Evolutionary conservation across 2,797 vertebrate genomes (phyloP).

Genomic region (Lacerta bilineata): DNA sequence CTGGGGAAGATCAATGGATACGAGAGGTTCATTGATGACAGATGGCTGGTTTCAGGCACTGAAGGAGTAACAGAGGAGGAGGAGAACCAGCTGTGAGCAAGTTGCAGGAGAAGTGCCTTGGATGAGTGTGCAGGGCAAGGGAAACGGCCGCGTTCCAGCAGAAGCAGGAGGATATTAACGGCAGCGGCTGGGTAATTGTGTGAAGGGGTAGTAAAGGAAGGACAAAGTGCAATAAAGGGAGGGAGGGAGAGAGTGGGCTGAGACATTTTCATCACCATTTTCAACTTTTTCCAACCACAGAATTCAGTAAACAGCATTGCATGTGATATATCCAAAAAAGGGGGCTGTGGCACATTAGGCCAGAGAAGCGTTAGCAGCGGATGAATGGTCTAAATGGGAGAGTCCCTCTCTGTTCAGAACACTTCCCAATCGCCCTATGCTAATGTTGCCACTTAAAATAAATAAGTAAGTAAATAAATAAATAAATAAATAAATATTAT

Average conservation of each 20-base stretch:
- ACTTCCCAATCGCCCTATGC: neutral
- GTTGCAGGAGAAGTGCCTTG: conserved; percentile 68
- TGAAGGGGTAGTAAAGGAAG: conserved; percentile 63
- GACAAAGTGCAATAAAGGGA: conserved; percentile 56
- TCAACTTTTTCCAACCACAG: conserved; percentile 43
- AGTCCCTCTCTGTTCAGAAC: neutral
- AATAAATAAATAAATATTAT: no score
- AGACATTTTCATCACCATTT: conserved; percentile 49
- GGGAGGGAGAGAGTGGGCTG: accelerated
- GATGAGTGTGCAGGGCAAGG: conserved; percentile 61
- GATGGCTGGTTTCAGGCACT: conserved; percentile 76
- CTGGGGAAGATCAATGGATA: conserved; percentile 75
- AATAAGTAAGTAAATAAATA: no score
- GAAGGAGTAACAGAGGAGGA: conserved; percentile 74
- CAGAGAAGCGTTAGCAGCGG: conserved; percentile 49
- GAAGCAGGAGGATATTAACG: conserved; percentile 64
- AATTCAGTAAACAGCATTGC: conserved; percentile 53
- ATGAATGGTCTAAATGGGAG: neutral
- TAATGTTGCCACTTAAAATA: no score
- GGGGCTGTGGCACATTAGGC: conserved; percentile 53
- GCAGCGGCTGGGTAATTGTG: conserved; percentile 41
- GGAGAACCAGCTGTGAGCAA: conserved; percentile 75
- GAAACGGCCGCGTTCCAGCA: conserved; percentile 63
- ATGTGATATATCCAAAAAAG: conserved; percentile 41
- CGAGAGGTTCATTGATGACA: conserved; percentile 75